Base-by-base conservation (phyloP, 2,797 vertebrate species). In the Naso thynnoides region DNA sequence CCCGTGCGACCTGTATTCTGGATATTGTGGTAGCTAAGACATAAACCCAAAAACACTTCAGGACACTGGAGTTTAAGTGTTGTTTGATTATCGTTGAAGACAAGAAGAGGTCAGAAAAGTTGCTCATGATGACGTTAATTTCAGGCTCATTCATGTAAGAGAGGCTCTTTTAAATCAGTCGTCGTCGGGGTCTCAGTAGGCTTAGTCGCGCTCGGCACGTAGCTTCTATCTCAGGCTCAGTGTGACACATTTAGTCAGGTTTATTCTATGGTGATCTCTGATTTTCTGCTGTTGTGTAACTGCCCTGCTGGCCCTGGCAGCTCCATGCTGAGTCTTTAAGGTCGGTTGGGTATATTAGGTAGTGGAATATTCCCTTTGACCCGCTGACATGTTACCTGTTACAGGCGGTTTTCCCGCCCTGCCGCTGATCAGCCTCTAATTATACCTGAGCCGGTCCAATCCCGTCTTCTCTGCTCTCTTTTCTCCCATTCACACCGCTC, bases 261-360 rank as follows among this genome's bases (percentile, higher is more conserved):
- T 50, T 68, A 15, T 38, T 36, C 19, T 9, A 41, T 2, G 23
- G 0, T 70, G 53, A 63, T 29, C 70, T 76, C n/a, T n/a, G 8
- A n/a, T 14, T 29, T 19, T 27, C 5, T 55, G 33, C 18, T 0
- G 44, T 80, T 80, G 83, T 47, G 70, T 82, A 85, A 85, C 53
- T 0, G 58, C 13, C 59, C 15, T 26, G 19, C 24, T 21, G 52
- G 21, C 19, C 1, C 54, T 19, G 39, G 26, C 48, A 6, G 45
- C 53, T 9, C 41, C n/a, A 6, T 0, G 8, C 2, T 1, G 19
- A 45, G 15, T 45, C 21, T 49, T 29, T 6, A 9, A 27, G 27
- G 63, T 54, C 0, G 15, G 23, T 31, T 0, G n/a, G 33, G 23
- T n/a, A n/a, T n/a, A n/a, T n/a, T n/a, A n/a, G n/a, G n/a, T 11